phyloP scores from a whole-genome alignment of 2,113 vertebrate species.

The Orcinus orca region DNA sequence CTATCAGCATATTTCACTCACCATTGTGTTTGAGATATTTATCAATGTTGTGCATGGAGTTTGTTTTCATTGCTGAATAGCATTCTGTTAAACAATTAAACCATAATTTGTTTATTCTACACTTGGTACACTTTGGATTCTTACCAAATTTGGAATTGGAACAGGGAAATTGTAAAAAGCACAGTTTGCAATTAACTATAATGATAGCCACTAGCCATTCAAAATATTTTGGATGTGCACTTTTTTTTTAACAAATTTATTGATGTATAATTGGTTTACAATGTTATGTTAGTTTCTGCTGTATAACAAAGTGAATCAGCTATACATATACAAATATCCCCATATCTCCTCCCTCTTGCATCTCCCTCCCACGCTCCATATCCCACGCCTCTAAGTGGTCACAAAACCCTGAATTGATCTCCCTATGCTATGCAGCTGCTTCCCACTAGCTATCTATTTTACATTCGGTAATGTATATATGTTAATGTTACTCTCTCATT shows the following conservation, averaged over 20 bases:
- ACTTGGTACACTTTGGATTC: background rate
- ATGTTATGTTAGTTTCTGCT: no score
- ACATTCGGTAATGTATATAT: no score
- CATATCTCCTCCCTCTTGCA: no score
- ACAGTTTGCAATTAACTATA: background rate
- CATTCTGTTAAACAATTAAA: background rate
- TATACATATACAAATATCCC: no score
- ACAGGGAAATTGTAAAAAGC: background rate
- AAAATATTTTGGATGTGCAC: background rate
- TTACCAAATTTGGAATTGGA: background rate
- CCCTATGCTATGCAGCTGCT: no score
- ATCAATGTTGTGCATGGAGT: background rate
- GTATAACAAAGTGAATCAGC: no score
- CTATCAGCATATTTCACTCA: background rate
- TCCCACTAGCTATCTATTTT: no score
- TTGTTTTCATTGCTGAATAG: background rate
- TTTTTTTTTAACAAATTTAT: background rate
- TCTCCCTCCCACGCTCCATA: no score
- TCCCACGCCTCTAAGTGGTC: rapidly evolving
- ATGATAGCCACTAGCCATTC: background rate
- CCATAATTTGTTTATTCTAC: background rate
- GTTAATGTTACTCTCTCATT: no score
- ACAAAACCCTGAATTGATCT: no score
- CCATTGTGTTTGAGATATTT: background rate
- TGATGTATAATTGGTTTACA: no score